A percentile compares a stretch with the other conserved stretches of the same genome.
phyloP scores from a whole-genome alignment of 2,888 invertebrate genomes.

The Drosophila borealis region DNA sequence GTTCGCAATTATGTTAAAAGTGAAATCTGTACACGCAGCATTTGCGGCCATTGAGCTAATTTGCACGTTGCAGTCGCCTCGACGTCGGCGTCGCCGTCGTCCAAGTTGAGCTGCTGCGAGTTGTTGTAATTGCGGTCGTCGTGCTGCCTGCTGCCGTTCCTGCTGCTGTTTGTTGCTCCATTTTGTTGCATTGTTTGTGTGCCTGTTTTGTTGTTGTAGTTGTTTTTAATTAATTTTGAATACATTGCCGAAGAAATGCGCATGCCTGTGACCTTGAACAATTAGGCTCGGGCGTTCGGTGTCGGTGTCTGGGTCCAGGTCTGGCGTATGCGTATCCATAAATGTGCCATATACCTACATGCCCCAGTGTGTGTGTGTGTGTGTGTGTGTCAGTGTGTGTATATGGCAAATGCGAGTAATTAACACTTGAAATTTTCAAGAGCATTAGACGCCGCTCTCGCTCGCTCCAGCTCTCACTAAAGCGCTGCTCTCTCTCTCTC shows the following conservation, averaged over 20 bases:
- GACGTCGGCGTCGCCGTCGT: conserved; percentile 30
- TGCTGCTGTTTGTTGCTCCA: conserved; percentile 28
- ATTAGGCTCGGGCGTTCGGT: conserved; percentile 67
- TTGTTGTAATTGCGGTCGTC: conserved; percentile 22
- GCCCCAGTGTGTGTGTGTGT: conserved; percentile 20
- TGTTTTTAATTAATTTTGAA: conserved; percentile 77
- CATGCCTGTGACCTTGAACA: conserved; percentile 79
- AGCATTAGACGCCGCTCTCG: conserved; percentile 66
- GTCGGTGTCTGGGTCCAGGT: conserved; percentile 62
- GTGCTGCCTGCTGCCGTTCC: background rate
- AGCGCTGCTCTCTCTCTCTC: background rate
- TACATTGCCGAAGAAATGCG: conserved; percentile 74
- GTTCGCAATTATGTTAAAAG: conserved; percentile 58
- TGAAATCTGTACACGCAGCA: conserved; percentile 58
- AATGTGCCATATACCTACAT: conserved; percentile 69
- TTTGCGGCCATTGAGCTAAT: conserved; percentile 62
- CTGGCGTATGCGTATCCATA: conserved; percentile 60
- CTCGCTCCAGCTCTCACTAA: conserved; percentile 20
- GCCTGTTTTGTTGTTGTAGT: conserved; percentile 33
- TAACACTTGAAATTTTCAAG: conserved; percentile 79
- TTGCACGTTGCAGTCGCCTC: conserved; percentile 43
- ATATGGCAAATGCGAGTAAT: conserved; percentile 70
- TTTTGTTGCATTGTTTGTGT: conserved; percentile 54
- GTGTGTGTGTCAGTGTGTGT: conserved; percentile 26
- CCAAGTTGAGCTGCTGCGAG: conserved; percentile 34